phyloP scores from a whole-genome alignment of 30 jellyfish, hydroid and myxozoan species.

The Morbakka virulenta region DNA sequence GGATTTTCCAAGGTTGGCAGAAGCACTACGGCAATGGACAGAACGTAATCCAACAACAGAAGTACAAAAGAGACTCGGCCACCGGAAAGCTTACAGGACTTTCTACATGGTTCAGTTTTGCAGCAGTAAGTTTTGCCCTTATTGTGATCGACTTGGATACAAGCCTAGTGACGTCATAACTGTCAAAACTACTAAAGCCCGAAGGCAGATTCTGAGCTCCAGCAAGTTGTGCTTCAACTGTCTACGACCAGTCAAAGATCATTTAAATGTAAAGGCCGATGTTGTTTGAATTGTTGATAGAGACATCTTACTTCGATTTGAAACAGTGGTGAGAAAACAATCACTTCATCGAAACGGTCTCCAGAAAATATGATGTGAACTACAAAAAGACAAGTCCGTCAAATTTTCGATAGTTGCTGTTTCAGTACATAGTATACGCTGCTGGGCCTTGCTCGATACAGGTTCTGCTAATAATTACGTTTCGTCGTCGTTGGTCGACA shows the following conservation, averaged over 20 bases:
- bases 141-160: slow-evolving; percentile 38
- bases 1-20: slow-evolving; percentile 19
- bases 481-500: background rate
- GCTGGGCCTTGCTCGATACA: background rate
- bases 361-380: too few species aligned
- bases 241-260: slow-evolving; percentile 57
- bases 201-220: slow-evolving; percentile 17
- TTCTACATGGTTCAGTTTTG: slow-evolving; percentile 6
- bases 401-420: background rate
- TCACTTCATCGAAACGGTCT: too few species aligned
- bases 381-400: background rate
- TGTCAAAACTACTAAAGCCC: slow-evolving; percentile 12
- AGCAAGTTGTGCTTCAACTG: slow-evolving; percentile 55
- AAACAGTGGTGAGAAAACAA: slow-evolving; percentile 14
- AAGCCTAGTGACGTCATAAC: slow-evolving; percentile 31
- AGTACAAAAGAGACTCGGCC: slow-evolving; percentile 1
- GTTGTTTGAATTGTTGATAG: slow-evolving; percentile 47
- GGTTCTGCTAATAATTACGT: background rate
- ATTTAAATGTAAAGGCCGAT: slow-evolving; percentile 40
- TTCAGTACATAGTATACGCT: background rate
- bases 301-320: slow-evolving; percentile 72
- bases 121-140: slow-evolving; percentile 21
- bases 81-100: slow-evolving; percentile 7
- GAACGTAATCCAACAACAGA: slow-evolving; percentile 36
- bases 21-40: slow-evolving; percentile 39